These are phyloP conservation scores for Trachops cirrhosus DNA, from an alignment of 2,797 vertebrate genomes.

Conservation along the genomic window DNA sequence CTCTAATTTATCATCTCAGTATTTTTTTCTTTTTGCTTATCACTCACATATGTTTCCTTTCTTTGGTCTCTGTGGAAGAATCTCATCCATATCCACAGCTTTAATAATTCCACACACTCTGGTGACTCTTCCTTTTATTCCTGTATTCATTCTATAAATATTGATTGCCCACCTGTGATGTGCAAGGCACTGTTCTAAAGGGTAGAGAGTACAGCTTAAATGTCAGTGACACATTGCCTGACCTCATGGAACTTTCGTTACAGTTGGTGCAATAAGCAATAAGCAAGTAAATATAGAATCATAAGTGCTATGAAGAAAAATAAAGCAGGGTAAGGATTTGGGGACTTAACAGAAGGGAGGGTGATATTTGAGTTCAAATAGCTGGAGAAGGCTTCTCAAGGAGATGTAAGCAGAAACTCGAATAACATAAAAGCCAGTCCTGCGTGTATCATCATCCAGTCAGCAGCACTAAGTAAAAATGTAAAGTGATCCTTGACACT, in stretches of 20 bases:
- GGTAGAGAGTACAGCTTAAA: not conserved
- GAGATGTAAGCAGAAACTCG: not conserved
- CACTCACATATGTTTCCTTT: not conserved
- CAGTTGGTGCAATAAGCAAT: not conserved
- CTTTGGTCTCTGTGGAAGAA: not conserved
- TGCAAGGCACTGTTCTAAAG: not conserved
- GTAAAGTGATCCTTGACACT: not conserved
- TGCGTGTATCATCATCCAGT: not conserved
- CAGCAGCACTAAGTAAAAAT: not conserved
- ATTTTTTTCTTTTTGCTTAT: not conserved
- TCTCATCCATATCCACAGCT: not conserved
- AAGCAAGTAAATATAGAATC: not conserved
- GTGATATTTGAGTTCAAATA: not conserved
- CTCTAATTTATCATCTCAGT: not conserved
- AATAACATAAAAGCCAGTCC: not conserved
- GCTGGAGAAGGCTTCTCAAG: not conserved
- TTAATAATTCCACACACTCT: not conserved
- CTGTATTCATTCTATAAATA: not conserved
- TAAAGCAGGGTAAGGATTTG: not conserved
- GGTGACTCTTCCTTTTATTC: not conserved
- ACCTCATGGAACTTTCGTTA: not conserved
- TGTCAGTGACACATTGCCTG: not conserved
- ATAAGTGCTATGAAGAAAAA: not conserved
- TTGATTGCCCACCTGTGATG: not conserved
- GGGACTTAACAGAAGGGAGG: not conserved